Evolutionary conservation across 2,888 invertebrate species (phyloP), one percentile per base, ranked within the genome.

Genomic region (Coecobrya sp.): DNA sequence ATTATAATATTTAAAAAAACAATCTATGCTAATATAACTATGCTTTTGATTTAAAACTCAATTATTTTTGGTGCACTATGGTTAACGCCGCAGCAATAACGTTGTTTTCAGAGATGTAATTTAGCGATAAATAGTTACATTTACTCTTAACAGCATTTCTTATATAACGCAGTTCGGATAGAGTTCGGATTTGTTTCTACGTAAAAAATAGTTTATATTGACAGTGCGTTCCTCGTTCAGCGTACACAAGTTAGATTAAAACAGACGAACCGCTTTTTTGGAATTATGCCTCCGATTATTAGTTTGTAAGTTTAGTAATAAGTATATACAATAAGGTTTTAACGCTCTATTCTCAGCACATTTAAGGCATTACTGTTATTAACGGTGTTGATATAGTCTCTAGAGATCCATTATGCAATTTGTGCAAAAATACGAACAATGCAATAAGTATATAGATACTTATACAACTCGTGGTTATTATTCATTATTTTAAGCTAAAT

Each of bases 341-440:
- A 85, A 68, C 22, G 52, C 68, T 85, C 10, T 68, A 68, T 79
- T 49, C n/a, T n/a, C 49, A 49, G 85, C 85, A 68, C 85, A 70
- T 68, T 16, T 68, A 68, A 27, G 49, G 68, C 68, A 45, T 65
- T 82, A 62, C 52, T 30, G 49, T 85, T 52, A 70, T 42, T 84
- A n/a, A 85, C 22, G 7, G 27, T 68, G 49, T 42, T 22, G 82
- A 82, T 82, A 30, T 70, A 79, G 79, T 79, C 49, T 22, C n/a
- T n/a, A n/a, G n/a, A n/a, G n/a, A 55, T 19, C 73, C 11, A 82
- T 36, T 22, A 84, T 45, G 42, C 27, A 82, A 30, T 36, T 62
- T 82, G 82, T 82, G 82, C 82, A 82, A 82, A 82, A 82, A 82
- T 22, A 59, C n/a, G 42, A 82, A 82, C 82, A 82, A 82, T 82